Percentiles rank a stretch among this genome's conserved stretches.
phyloP scores from a whole-genome alignment of 2,888 invertebrate species.

The Caenorhabditis sp. region DNA sequence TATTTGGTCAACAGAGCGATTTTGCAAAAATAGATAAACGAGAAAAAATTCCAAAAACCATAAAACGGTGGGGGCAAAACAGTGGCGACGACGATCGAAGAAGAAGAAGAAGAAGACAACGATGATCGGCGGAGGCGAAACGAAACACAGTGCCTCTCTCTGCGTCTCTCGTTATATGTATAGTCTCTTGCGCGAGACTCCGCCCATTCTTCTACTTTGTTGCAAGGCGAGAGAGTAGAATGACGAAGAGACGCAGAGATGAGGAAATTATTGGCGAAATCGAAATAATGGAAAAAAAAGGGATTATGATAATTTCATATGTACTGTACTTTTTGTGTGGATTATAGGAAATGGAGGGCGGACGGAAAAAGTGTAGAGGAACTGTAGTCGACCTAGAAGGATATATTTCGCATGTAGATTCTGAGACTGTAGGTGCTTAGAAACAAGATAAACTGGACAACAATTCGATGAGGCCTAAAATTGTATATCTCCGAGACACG shows the following conservation, averaged over 20 bases:
- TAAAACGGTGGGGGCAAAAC: background rate
- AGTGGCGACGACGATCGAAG: conserved; percentile 2
- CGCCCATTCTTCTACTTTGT: background rate
- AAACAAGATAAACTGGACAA: too few relatives aligned
- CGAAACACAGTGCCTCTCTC: background rate
- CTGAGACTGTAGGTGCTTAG: too few relatives aligned
- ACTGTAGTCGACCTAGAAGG: too few relatives aligned
- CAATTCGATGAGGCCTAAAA: too few relatives aligned
- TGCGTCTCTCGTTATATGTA: background rate
- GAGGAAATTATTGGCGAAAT: background rate
- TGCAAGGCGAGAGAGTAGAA: conserved; percentile 16
- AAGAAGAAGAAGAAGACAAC: conserved; percentile 10
- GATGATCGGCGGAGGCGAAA: background rate
- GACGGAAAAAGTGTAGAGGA: too few relatives aligned
- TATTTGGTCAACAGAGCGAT: background rate
- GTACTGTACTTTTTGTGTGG: too few relatives aligned
- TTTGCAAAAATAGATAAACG: background rate
- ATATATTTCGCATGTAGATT: too few relatives aligned
- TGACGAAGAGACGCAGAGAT: conserved; percentile 3
- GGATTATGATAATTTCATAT: too few relatives aligned
- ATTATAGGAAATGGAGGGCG: too few relatives aligned
- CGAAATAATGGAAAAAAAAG: background rate
- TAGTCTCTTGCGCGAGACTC: background rate
- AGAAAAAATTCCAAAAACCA: background rate
- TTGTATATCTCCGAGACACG: too few relatives aligned